These are phyloP conservation scores for Melanostoma mellinum DNA, from an alignment of 2,888 invertebrate genomes.

Conservation along the genomic window DNA sequence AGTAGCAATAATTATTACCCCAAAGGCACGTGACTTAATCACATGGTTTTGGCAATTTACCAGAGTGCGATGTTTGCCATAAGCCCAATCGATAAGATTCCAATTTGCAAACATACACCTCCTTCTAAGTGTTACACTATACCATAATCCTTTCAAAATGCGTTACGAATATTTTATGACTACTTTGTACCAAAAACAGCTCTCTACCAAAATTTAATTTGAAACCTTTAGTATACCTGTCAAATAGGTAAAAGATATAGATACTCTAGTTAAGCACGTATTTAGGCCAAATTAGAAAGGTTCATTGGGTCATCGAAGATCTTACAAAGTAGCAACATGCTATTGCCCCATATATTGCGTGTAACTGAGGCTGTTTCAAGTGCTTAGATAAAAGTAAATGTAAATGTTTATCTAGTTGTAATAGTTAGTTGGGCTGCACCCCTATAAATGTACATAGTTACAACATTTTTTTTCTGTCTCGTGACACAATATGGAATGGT, in stretches of 20 bases:
- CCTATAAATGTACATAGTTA: too few species aligned
- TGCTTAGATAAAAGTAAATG: too few species aligned
- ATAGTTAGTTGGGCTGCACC: too few species aligned
- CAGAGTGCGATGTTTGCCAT: conserved; percentile 20
- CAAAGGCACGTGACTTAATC: conserved; percentile 46
- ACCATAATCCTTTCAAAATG: conserved; percentile 10
- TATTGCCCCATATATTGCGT: not conserved
- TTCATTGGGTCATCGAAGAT: not conserved
- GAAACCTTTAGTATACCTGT: conserved; percentile 1
- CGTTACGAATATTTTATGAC: conserved; percentile 33
- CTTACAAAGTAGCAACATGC: not conserved
- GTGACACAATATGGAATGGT: too few species aligned
- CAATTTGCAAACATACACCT: conserved; percentile 39
- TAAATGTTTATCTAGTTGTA: too few species aligned
- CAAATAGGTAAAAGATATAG: not conserved
- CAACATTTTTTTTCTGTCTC: too few species aligned
- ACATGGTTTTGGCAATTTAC: conserved; percentile 20
- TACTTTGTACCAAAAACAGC: conserved; percentile 9
- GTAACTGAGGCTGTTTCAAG: too few species aligned
- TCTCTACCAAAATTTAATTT: conserved; percentile 19
- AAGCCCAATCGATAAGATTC: conserved; percentile 41
- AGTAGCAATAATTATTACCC: conserved; percentile 35
- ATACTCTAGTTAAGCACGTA: conserved; percentile 14
- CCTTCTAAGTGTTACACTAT: conserved; percentile 1
- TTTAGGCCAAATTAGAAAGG: not conserved